Evolutionary conservation across 2,797 vertebrate species (phyloP).

Genomic region (Phrynocephalus guinanensis): DNA sequence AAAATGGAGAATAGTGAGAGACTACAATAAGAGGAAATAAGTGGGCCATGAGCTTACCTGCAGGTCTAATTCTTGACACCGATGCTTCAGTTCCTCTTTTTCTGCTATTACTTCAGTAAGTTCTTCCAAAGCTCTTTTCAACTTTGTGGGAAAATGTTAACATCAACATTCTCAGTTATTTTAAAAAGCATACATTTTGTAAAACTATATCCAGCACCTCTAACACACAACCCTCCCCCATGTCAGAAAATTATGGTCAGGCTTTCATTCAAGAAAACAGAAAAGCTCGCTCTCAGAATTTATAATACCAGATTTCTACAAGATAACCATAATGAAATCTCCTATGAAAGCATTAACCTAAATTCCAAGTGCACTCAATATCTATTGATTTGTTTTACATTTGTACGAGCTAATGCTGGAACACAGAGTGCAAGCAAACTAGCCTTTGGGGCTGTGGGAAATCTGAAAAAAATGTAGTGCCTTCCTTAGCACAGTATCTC

Average conservation of each 20-base stretch:
- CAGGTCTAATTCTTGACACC: constrained; percentile 93
- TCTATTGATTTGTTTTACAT: neutral
- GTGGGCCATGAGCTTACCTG: constrained; percentile 82
- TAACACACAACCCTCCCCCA: neutral
- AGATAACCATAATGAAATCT: neutral
- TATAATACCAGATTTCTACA: neutral
- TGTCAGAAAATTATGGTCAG: neutral
- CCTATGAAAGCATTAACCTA: neutral
- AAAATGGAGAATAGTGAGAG: neutral
- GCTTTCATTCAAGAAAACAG: neutral
- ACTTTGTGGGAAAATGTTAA: constrained; percentile 73
- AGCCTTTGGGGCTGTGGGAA: neutral
- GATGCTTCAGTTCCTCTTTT: constrained; percentile 91
- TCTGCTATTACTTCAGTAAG: constrained; percentile 86
- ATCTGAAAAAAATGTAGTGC: neutral
- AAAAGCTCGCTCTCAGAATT: neutral
- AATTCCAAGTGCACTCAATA: neutral
- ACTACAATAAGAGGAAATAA: neutral
- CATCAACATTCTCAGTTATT: constrained; percentile 12
- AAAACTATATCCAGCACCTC: neutral
- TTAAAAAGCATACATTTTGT: neutral
- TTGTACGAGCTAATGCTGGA: no score
- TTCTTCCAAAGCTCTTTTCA: constrained; percentile 90
- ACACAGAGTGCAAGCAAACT: neutral
- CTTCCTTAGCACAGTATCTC: neutral